phyloP scores from a whole-genome alignment of 2,113 vertebrate genomes.

The Pleuronectes platessa region DNA sequence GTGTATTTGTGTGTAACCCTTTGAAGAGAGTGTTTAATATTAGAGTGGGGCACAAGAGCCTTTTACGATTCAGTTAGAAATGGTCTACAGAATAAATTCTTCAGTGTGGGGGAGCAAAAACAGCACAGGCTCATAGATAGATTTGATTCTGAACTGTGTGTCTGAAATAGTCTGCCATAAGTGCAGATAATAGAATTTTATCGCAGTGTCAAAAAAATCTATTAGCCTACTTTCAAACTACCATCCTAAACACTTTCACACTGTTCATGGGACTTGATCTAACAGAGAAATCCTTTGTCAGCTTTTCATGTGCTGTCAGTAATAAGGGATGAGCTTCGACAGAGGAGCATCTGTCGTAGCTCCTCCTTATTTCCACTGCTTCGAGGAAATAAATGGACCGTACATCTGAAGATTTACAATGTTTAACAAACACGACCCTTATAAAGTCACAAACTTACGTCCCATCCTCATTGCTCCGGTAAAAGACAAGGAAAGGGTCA shows the following conservation, averaged over 20 bases:
- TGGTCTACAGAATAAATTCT: neutral
- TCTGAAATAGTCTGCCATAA: constrained; percentile 1
- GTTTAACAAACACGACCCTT: neutral
- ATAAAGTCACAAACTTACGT: constrained; percentile 83
- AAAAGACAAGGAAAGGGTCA: constrained; percentile 93
- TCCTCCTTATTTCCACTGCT: no score
- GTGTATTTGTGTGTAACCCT: neutral
- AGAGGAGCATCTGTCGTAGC: neutral
- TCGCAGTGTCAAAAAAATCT: constrained; percentile 16
- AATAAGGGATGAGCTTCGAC: neutral
- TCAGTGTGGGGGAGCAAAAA: neutral
- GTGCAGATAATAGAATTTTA: no score
- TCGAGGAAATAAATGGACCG: constrained; percentile 8
- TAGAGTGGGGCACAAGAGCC: neutral
- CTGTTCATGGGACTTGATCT: constrained; percentile 12
- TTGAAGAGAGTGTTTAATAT: neutral
- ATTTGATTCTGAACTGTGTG: constrained; percentile 3
- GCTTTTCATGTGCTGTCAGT: neutral
- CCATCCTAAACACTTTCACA: neutral
- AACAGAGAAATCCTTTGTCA: constrained; percentile 19
- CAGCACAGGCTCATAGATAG: neutral
- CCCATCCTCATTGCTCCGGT: constrained; percentile 93
- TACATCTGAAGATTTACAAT: neutral
- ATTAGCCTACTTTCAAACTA: constrained; percentile 4
- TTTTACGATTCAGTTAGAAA: neutral